A percentile compares a stretch with the other conserved stretches of the same genome.
Conservation (phyloP, 2,113 vertebrate genomes). For the Reinhardtius hippoglossoides region DNA sequence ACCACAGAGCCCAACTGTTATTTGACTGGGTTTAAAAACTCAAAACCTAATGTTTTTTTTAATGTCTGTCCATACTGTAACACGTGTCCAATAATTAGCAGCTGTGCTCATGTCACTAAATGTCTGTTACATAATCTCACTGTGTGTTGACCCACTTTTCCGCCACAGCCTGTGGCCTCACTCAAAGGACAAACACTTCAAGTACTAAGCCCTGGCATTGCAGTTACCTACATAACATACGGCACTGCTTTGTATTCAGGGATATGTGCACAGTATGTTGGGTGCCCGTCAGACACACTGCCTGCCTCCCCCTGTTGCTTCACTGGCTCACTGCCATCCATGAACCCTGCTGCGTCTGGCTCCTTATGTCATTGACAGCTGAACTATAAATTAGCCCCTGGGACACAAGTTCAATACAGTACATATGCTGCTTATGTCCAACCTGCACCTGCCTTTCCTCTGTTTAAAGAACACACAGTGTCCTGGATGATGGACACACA, state of each 20-base stretch:
- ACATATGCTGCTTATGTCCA: background rate
- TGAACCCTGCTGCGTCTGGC: background rate
- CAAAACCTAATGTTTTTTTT: background rate
- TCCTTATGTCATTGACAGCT: constrained; percentile 22
- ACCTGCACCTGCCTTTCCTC: background rate
- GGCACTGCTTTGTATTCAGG: background rate
- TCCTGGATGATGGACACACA: background rate
- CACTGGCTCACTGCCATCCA: constrained; percentile 4
- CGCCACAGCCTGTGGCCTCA: background rate
- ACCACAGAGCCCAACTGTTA: background rate
- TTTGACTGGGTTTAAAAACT: background rate
- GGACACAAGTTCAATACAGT: background rate
- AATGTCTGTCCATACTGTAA: constrained; percentile 13
- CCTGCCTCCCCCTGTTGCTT: constrained; percentile 40
- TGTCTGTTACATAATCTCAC: constrained; percentile 26
- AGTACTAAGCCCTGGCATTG: background rate
- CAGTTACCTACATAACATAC: background rate
- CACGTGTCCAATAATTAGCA: constrained; percentile 10
- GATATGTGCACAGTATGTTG: background rate
- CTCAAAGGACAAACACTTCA: background rate
- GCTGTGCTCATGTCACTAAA: background rate
- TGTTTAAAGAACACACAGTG: background rate
- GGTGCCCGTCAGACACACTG: constrained; percentile 7
- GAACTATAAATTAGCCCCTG: constrained; percentile 23
- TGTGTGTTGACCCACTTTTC: background rate